Evolutionary conservation across 2,113 vertebrate genomes (phyloP).

Genomic region (Blennius ocellaris): DNA sequence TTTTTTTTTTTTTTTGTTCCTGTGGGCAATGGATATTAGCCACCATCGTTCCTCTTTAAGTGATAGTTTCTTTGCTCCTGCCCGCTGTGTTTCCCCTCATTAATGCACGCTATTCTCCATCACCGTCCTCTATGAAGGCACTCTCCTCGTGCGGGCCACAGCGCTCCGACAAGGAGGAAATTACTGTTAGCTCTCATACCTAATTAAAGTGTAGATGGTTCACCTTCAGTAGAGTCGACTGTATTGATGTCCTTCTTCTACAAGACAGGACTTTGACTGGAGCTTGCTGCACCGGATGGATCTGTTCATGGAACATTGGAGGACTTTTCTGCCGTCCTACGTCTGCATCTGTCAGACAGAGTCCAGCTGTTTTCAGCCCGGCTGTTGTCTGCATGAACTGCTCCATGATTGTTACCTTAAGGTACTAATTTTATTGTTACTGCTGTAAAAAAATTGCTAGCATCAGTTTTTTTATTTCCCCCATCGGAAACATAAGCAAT

Average conservation of each 20-base stretch:
- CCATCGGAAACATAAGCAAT: too few species aligned
- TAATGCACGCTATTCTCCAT: conserved; percentile 75
- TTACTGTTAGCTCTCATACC: conserved; percentile 64
- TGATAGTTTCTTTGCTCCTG: conserved; percentile 71
- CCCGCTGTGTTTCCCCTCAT: conserved; percentile 79
- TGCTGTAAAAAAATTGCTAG: neutral
- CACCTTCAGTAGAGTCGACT: conserved; percentile 40
- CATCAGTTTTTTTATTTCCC: too few species aligned
- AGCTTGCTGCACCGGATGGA: neutral
- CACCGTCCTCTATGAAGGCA: conserved; percentile 62
- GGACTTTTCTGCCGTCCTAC: conserved; percentile 59
- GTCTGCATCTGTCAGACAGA: conserved; percentile 57
- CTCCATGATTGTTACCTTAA: conserved; percentile 8
- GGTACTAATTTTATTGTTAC: neutral
- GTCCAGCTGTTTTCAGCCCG: conserved; percentile 44
- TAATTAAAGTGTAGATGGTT: conserved; percentile 69
- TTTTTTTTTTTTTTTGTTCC: conserved; percentile 34
- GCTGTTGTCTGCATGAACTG: conserved; percentile 15
- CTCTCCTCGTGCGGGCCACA: conserved; percentile 59
- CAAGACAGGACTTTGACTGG: conserved; percentile 36
- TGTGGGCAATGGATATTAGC: conserved; percentile 64
- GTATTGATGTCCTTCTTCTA: conserved; percentile 54
- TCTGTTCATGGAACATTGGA: neutral
- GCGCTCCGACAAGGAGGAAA: conserved; percentile 68
- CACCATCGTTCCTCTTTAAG: conserved; percentile 72